Base-by-base conservation (phyloP, 2,113 vertebrate genomes). In the Myotis davidii region DNA sequence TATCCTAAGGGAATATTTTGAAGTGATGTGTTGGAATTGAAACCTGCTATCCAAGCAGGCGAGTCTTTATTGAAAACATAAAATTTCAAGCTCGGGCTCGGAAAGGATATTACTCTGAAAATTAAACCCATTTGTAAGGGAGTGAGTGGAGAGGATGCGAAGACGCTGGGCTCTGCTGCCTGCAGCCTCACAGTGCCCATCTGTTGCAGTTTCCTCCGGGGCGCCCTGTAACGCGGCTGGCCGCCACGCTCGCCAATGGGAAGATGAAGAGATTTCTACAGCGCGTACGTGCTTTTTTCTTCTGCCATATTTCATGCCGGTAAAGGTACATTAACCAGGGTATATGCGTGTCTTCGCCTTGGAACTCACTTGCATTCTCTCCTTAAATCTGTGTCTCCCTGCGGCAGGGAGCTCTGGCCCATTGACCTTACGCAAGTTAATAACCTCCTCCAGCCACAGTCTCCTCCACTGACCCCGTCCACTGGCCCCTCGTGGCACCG, bases 41-140 rank as follows among this genome's bases (percentile, higher is more conserved):
- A 94, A 81, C 50, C 59, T 61, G 82, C 79, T 67, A 25, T 87
- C 73, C 32, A 56, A 54, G 86, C 91, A 85, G 89, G 59, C 0
- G 5, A 10, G 45, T 72, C 84, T 96, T 96, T 96, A 96, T 77
- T 95, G 95, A 84, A 87, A 87, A 84, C 89, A 94, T 92, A 87
- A 94, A 91, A 85, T 83, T 88, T 86, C 70, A 50, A 88, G 93
- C 67, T 50, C 54, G 48, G 34, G 9, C 70, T 93, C 17, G 0
- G 37, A 89, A 92, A 78, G 88, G 42, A 91, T 93, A 94, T 89
- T 50, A 25, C 85, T 84, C 86, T 89, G 96, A 69, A 96, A 96
- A 95, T 96, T 77, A 94, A 97, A 97, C 23, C 87, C 92, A 94
- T 97, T 87, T 91, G 48, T 97, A 96, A 96, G n/a, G 45, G 64